Percentiles rank a stretch among this genome's conserved stretches.
phyloP scores from a whole-genome alignment of 2,797 vertebrate genomes.

The Cossypha caffra region DNA sequence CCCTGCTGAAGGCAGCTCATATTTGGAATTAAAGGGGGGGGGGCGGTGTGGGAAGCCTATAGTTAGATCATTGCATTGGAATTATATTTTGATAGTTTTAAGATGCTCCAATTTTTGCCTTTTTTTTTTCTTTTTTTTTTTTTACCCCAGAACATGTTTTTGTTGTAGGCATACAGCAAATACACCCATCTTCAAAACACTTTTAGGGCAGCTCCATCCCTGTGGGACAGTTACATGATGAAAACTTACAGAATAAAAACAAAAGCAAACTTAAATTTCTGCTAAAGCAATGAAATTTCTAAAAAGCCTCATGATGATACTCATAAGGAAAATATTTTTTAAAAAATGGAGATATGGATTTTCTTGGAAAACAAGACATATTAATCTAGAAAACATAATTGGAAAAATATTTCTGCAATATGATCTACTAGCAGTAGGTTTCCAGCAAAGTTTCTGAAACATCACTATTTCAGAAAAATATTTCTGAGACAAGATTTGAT shows the following conservation, averaged over 20 bases:
- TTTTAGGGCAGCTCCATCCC: background rate
- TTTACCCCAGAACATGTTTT: background rate
- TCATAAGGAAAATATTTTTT: background rate
- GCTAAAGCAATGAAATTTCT: background rate
- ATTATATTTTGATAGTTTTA: background rate
- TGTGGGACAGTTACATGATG: background rate
- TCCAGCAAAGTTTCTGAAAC: background rate
- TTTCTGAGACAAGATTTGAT: background rate
- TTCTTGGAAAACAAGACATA: background rate
- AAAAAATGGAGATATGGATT: background rate
- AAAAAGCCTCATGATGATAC: background rate
- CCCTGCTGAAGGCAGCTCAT: background rate
- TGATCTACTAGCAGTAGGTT: background rate
- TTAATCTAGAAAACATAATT: fast-evolving
- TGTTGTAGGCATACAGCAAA: background rate
- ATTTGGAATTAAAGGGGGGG: background rate
- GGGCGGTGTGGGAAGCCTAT: background rate
- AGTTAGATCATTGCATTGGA: background rate
- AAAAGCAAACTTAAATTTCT: background rate
- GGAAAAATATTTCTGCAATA: background rate
- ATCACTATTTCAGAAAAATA: background rate
- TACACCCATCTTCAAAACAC: background rate
- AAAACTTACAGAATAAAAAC: background rate
- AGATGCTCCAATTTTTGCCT: background rate
- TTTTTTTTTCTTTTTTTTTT: no score